phyloP scores from a whole-genome alignment of 2,797 vertebrate genomes.

The Erithacus rubecula region DNA sequence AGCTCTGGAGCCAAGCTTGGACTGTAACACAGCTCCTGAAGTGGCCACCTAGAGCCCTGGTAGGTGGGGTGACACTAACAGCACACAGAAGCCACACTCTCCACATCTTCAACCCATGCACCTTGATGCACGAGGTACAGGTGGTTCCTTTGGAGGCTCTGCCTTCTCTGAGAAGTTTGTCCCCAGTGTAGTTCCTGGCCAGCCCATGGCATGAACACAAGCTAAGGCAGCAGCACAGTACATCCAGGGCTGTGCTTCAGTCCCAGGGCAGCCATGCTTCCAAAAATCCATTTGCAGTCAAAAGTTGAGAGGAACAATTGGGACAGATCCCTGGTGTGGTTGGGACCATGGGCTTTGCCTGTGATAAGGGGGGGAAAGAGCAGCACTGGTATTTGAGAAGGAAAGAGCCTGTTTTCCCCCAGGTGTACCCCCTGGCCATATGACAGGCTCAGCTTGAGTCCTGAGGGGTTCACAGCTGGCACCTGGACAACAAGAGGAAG shows the following conservation, averaged over 20 bases:
- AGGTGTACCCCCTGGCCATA: not conserved
- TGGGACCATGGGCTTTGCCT: not conserved
- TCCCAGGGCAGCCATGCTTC: accelerated
- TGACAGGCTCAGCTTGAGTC: not conserved
- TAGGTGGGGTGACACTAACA: not conserved
- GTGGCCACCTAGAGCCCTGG: not conserved
- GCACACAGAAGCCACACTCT: accelerated
- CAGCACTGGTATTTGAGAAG: not conserved
- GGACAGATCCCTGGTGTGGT: not conserved
- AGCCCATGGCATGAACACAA: not conserved
- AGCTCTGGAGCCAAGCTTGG: not conserved
- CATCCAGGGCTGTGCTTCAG: not conserved
- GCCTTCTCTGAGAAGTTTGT: not conserved
- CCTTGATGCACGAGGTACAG: not conserved
- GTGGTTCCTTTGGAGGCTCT: not conserved
- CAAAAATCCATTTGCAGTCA: not conserved
- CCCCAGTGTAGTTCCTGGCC: not conserved
- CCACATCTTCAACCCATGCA: not conserved
- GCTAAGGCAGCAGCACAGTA: not conserved
- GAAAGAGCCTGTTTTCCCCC: not conserved
- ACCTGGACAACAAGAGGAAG: not conserved
- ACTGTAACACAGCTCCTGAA: not conserved
- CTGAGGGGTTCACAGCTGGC: not conserved
- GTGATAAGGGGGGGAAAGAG: not conserved
- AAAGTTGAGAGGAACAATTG: not conserved